Base-by-base conservation (phyloP, 1,140 invertebrate genomes). In the Drosophila eugracilis region DNA sequence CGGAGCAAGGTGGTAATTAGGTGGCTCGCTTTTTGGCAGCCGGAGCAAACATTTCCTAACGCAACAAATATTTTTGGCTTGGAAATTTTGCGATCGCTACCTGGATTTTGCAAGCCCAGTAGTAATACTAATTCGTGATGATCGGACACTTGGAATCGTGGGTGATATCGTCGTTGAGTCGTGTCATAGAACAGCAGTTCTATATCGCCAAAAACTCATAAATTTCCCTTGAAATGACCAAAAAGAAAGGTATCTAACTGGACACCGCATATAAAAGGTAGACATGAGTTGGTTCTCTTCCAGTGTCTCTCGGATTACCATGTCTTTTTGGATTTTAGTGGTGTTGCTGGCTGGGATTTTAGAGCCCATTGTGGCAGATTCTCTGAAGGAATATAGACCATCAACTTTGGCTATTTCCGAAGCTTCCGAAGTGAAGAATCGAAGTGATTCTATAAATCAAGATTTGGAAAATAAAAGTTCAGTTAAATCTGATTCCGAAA, bases 1-100 rank as follows among this genome's bases (percentile, higher is more conserved):
- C 57, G 5, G 26, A 48, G 76, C 60, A 50, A 60, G 21, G 73
- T 49, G 53, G 79, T 78, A 84, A 83, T 84, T 83, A 83, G 75
- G 57, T 73, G 59, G 52, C 10, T 62, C 59, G 21, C 78, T 77
- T 77, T 81, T 81, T 73, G 78, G 50, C 28, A 48, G 60, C 36
- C 45, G 2, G 5, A 2, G 26, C 26, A 12, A 12, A 63, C 78
- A 42, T 84, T 84, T 84, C 80, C 79, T 67, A 84, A 84, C 79
- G 80, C 65, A 75, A 37, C 7, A 78, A 83, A 74, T 78, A 52
- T 78, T 47, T 41, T 36, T 15, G 6, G 52, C 49, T 47, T 22
- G 65, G 22, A 53, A 69, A 69, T 67, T 69, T 67, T 53, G 37
- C 62, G 63, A 67, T 67, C 52, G 63, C 47, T 44, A 28, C 62